These are phyloP conservation scores for Eristalinus sepulchralis DNA, from an alignment of 2,888 invertebrate species.

Conservation along the genomic window DNA sequence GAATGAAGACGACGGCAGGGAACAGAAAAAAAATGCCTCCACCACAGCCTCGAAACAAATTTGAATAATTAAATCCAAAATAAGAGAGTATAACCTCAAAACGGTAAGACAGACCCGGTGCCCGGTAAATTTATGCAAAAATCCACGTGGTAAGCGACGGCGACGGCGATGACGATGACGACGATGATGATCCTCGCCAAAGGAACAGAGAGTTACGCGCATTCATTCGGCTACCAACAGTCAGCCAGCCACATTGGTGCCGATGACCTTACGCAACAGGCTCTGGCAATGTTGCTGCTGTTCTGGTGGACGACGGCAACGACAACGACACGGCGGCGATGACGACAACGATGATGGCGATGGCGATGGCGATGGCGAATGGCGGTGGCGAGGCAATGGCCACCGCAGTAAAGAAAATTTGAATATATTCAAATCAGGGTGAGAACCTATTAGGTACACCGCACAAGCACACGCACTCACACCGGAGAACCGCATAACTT, in stretches of 20 bases:
- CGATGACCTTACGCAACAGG: slow-evolving; percentile 72
- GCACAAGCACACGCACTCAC: slow-evolving; percentile 5
- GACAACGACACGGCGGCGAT: slow-evolving; percentile 8
- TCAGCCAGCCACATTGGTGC: slow-evolving; percentile 33
- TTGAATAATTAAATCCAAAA: slow-evolving; percentile 71
- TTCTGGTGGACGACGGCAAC: slow-evolving; percentile 23
- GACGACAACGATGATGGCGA: slow-evolving; percentile 16
- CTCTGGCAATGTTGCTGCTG: slow-evolving; percentile 1
- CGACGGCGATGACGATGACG: slow-evolving; percentile 14
- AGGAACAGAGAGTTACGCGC: slow-evolving; percentile 37
- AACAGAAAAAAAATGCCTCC: slow-evolving; percentile 37
- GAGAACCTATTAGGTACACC: slow-evolving; percentile 65
- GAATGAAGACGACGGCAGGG: neutral
- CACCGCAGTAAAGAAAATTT: slow-evolving; percentile 65
- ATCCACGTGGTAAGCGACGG: slow-evolving; percentile 63
- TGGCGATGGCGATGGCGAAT: slow-evolving; percentile 1
- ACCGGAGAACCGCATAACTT: neutral
- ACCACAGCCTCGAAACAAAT: slow-evolving; percentile 56
- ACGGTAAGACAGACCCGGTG: slow-evolving; percentile 55
- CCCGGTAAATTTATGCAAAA: slow-evolving; percentile 71
- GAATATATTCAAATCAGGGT: slow-evolving; percentile 72
- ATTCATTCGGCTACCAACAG: neutral
- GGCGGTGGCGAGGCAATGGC: slow-evolving; percentile 32
- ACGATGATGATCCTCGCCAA: slow-evolving; percentile 60
- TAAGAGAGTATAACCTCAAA: slow-evolving; percentile 54